phyloP scores from a whole-genome alignment of 2,113 vertebrate species.

The Heptranchias perlo region DNA sequence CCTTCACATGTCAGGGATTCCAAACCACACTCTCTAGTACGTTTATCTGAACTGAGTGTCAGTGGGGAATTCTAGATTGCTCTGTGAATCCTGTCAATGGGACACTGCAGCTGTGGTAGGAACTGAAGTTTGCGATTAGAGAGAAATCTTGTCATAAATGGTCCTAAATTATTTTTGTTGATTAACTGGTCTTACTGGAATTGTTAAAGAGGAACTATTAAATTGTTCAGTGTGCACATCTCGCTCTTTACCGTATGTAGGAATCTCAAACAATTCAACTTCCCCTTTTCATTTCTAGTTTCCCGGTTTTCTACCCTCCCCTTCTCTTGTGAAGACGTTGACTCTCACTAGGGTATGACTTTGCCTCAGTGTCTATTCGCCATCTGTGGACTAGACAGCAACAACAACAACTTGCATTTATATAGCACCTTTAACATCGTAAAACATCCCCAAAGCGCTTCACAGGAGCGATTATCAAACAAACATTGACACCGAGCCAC shows the following conservation, averaged over 20 bases:
- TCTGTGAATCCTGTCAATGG: neutral
- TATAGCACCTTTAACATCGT: neutral
- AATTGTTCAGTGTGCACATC: neutral
- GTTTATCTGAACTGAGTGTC: neutral
- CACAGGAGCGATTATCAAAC: neutral
- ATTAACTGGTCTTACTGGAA: neutral
- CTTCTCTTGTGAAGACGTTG: neutral
- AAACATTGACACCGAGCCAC: neutral
- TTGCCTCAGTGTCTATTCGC: neutral
- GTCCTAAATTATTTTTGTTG: neutral
- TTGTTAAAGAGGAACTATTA: slow-evolving; percentile 9
- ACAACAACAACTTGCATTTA: neutral
- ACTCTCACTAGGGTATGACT: neutral
- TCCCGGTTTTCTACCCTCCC: neutral
- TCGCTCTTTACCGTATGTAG: neutral
- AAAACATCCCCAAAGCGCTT: neutral
- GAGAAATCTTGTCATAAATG: neutral
- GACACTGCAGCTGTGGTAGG: neutral
- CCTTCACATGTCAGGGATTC: neutral
- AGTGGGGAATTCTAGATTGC: neutral
- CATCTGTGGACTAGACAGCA: neutral
- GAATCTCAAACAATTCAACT: slow-evolving; percentile 1
- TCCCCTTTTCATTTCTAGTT: neutral
- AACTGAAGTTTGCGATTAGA: neutral
- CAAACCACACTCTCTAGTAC: neutral